These are phyloP conservation scores for Thumatha senex DNA, from an alignment of 2,888 invertebrate genomes.

Conservation along the genomic window DNA sequence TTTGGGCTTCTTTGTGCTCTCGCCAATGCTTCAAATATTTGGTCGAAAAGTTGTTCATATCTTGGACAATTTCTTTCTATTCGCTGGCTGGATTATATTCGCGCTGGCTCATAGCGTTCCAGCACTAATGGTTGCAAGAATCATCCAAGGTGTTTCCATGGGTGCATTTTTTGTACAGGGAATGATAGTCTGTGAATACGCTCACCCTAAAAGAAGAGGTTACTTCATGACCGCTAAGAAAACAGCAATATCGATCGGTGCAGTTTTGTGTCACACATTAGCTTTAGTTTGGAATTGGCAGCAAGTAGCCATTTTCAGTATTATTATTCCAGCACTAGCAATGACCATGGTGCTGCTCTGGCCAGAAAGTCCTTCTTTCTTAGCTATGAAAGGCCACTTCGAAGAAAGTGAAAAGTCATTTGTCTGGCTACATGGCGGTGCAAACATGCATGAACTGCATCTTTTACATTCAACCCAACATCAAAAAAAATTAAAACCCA, in stretches of 20 bases:
- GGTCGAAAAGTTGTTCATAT: not conserved
- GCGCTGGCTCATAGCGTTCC: conserved; percentile 34
- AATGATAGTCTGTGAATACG: not conserved
- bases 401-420: not conserved
- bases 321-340: not conserved
- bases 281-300: conserved; percentile 39
- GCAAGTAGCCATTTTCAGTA: conserved; percentile 28
- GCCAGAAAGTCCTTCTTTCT: conserved; percentile 5
- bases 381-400: conserved; percentile 1
- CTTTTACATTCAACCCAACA: not conserved
- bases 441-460: conserved; percentile 16
- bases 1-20: not conserved
- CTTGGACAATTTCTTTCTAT: conserved; percentile 1
- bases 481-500: not conserved
- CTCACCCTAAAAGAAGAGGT: not conserved
- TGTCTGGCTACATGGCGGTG: conserved; percentile 42
- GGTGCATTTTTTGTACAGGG: not conserved
- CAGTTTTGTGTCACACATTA: not conserved
- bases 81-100: conserved; percentile 43
- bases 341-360: not conserved
- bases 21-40: not conserved
- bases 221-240: not conserved
- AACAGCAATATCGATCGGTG: not conserved
- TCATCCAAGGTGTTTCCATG: not conserved
- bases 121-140: conserved; percentile 33